Conservation (phyloP, 2,888 invertebrate species). For the Trisateles emortualis region DNA sequence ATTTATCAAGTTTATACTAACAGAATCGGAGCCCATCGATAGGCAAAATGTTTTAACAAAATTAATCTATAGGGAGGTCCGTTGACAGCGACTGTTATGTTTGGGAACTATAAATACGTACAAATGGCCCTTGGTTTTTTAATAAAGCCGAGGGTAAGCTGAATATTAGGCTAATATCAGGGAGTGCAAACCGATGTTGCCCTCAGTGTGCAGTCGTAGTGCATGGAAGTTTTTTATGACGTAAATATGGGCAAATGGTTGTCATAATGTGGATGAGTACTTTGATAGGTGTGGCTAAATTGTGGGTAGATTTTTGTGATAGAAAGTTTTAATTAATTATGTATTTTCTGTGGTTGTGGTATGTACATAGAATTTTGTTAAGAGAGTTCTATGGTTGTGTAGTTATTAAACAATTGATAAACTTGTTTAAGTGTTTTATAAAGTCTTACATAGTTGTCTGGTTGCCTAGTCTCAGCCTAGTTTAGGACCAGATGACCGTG, state of each 20-base stretch:
- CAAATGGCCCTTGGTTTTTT: constrained; percentile 85
- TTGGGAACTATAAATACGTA: constrained; percentile 79
- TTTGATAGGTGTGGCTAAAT: no score
- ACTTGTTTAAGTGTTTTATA: no score
- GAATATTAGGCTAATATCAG: constrained; percentile 84
- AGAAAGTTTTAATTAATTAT: no score
- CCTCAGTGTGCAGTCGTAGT: constrained; percentile 67
- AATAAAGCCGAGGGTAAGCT: constrained; percentile 82
- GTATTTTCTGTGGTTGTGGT: no score
- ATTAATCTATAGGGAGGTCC: constrained; percentile 79
- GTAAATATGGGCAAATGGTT: constrained; percentile 57
- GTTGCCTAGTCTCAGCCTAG: no score
- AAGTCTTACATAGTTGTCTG: no score
- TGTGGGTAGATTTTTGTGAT: no score
- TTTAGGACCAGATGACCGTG: no score
- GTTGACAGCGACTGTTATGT: constrained; percentile 74
- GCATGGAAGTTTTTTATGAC: constrained; percentile 70
- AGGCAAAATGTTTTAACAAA: constrained; percentile 77
- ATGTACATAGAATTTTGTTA: no score
- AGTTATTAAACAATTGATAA: no score
- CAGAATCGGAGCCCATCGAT: constrained; percentile 31
- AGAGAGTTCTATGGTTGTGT: no score
- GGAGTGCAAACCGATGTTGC: constrained; percentile 85
- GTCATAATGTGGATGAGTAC: constrained; percentile 51
- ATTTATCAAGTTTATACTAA: no score